Percentiles rank a stretch among this genome's conserved stretches.
phyloP scores from a whole-genome alignment of 1,140 invertebrate genomes.

The Octopus sinensis region DNA sequence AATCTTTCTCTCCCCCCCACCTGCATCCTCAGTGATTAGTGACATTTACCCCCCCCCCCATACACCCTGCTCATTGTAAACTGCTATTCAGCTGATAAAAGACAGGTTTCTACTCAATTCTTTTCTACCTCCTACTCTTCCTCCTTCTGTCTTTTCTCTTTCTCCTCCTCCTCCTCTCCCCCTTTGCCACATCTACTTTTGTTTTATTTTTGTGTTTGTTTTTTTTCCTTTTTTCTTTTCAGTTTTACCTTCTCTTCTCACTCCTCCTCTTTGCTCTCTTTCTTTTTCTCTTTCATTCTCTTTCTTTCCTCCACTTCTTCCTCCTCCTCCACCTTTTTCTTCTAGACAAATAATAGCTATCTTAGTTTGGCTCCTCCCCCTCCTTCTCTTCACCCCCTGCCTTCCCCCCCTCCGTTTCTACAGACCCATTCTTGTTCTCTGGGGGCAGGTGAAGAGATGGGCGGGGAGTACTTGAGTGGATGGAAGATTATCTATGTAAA shows the following conservation, averaged over 20 bases:
- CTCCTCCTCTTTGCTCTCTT: background rate
- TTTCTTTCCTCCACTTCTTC: background rate
- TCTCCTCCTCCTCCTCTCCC: background rate
- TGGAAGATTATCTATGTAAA: too few species aligned
- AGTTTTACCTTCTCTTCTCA: background rate
- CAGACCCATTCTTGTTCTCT: too few species aligned
- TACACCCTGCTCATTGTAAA: too few species aligned
- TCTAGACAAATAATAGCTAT: background rate
- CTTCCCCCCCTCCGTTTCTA: too few species aligned
- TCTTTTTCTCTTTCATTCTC: background rate
- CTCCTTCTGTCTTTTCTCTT: background rate
- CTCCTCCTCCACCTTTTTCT: background rate
- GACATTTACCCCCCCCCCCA: too few species aligned
- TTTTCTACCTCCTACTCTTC: background rate
- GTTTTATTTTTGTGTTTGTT: background rate
- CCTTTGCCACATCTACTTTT: background rate
- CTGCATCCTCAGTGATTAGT: too few species aligned
- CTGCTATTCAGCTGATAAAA: too few species aligned
- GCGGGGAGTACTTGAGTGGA: too few species aligned
- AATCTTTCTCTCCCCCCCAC: too few species aligned
- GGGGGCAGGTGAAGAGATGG: too few species aligned
- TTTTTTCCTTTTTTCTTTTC: background rate
- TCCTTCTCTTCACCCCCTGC: too few species aligned
- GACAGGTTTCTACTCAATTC: background rate
- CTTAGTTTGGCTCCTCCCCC: too few species aligned